A percentile compares a stretch with the other conserved stretches of the same genome.
Evolutionary conservation across 1,140 invertebrate genomes (phyloP).

Genomic region (Penaeus chinensis): DNA sequence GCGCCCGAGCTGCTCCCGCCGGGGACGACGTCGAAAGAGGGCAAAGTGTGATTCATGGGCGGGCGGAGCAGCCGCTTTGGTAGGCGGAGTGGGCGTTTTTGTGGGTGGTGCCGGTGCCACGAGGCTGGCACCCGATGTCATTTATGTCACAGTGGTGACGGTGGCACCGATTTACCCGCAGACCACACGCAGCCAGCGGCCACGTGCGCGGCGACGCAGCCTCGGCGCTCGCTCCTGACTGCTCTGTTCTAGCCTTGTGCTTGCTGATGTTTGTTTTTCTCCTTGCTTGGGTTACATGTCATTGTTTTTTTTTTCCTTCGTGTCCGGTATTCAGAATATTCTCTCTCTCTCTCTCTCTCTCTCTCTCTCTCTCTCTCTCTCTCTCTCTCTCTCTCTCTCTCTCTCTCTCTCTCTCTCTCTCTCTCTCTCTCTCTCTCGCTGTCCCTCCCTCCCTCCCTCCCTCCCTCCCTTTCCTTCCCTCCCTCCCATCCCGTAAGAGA

Average conservation of each 20-base stretch:
- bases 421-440: slow-evolving; percentile 24
- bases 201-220: not conserved
- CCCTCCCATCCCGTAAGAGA: not conserved
- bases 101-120: slow-evolving; percentile 45
- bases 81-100: slow-evolving; percentile 33
- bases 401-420: not conserved
- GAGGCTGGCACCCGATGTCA: slow-evolving; percentile 23
- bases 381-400: not conserved
- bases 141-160: slow-evolving; percentile 29
- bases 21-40: not conserved
- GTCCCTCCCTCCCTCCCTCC: not conserved
- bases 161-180: slow-evolving; percentile 44
- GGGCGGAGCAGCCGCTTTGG: slow-evolving; percentile 28
- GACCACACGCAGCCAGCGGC: slow-evolving; percentile 34
- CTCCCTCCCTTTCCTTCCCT: not conserved
- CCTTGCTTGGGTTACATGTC: no score
- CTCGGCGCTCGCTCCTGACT: no score
- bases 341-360: slow-evolving; percentile 4
- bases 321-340: not conserved
- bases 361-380: not conserved
- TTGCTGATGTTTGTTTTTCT: no score
- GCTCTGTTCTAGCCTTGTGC: no score
- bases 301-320: not conserved
- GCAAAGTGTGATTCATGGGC: slow-evolving; percentile 45
- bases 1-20: slow-evolving; percentile 14